These are phyloP conservation scores for Chlamydotis undulata DNA, from an alignment of 2,113 vertebrate species.

Conservation along the genomic window DNA sequence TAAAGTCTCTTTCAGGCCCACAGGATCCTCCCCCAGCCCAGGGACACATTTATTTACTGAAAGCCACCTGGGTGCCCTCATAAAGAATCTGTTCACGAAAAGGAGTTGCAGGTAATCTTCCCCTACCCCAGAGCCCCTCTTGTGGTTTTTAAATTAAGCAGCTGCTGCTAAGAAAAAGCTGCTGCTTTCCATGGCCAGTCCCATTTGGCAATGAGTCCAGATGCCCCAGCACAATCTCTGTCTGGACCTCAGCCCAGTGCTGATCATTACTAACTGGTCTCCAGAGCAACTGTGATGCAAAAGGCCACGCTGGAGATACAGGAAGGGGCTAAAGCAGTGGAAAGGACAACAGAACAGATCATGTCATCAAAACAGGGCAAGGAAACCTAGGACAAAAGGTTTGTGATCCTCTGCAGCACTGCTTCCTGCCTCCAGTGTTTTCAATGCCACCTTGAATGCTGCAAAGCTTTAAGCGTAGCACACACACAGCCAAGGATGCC, in stretches of 20 bases:
- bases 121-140: neutral
- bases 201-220: constrained; percentile 56
- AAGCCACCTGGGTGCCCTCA: neutral
- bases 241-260: constrained; percentile 31
- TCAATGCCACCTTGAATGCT: neutral
- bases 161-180: constrained; percentile 51
- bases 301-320: neutral
- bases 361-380: neutral
- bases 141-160: constrained; percentile 10
- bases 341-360: neutral
- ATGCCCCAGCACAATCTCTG: constrained; percentile 37
- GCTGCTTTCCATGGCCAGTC: neutral
- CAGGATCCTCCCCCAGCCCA: neutral
- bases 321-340: neutral
- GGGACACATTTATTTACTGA: neutral
- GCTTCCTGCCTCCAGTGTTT: neutral
- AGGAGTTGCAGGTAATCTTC: neutral
- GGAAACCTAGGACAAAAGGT: neutral
- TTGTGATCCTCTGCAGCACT: neutral
- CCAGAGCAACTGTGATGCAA: constrained; percentile 65
- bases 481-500: neutral
- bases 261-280: constrained; percentile 36
- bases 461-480: neutral
- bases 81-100: constrained; percentile 10
- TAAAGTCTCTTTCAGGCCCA: neutral